Conservation (phyloP, 2,888 invertebrate species). For the Trichopria drosophilae region DNA sequence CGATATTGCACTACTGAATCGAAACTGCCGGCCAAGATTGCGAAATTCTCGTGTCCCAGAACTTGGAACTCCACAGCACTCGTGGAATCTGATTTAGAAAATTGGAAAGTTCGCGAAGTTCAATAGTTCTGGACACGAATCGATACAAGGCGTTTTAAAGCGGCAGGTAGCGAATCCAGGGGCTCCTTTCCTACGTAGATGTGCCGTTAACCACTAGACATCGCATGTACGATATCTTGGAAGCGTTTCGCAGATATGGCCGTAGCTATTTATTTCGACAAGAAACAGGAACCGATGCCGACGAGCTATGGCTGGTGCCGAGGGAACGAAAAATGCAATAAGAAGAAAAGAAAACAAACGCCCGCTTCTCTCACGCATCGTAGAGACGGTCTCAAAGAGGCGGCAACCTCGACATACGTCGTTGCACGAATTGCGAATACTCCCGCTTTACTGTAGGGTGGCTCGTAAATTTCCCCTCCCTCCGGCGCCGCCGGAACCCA, state of each 20-base stretch:
- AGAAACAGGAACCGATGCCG: background rate
- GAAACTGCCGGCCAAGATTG: too few species aligned
- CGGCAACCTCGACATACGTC: constrained; percentile 21
- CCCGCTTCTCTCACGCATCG: constrained; percentile 31
- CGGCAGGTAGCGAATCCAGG: too few species aligned
- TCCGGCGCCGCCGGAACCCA: constrained; percentile 10
- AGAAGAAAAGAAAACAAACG: constrained; percentile 21
- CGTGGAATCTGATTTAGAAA: too few species aligned
- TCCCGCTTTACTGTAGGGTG: constrained; percentile 26
- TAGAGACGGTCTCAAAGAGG: constrained; percentile 15
- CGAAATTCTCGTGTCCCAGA: too few species aligned
- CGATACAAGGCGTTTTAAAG: too few species aligned
- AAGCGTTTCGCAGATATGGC: constrained; percentile 1
- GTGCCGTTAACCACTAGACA: too few species aligned
- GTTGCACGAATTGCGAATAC: constrained; percentile 18
- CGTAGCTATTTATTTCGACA: constrained; percentile 24
- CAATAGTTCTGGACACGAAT: too few species aligned
- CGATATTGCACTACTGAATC: too few species aligned
- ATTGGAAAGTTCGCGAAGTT: too few species aligned
- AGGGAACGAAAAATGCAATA: constrained; percentile 17
- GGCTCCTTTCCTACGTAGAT: too few species aligned
- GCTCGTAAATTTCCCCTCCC: constrained; percentile 37
- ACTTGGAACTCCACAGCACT: too few species aligned
- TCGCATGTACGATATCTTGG: too few species aligned
- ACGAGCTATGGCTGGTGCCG: constrained; percentile 6